Base-by-base conservation (phyloP, 2,797 vertebrate species). In the Sebastes cheni region DNA sequence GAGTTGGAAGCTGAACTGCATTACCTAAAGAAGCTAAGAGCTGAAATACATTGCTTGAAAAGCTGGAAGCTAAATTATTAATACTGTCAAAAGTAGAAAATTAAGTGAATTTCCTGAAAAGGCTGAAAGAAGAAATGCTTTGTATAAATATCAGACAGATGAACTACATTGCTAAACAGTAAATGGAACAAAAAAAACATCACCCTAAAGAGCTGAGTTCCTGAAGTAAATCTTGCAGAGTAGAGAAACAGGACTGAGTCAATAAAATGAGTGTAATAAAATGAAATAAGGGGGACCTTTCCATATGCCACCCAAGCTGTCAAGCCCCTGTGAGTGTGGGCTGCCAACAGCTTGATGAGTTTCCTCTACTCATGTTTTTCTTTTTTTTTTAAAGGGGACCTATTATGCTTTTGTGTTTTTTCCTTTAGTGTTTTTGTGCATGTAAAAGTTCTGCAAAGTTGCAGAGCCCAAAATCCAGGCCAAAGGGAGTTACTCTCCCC, bases 231-330 rank as follows among this genome's bases (percentile, higher is more conserved):
- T 59, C 4, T 18, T 2, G 36, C 36, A 39, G 56, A 16, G 25
- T 20, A 46, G 36, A 22, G 12, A 13, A 72, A 25, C 20, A 34
- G 58, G 10, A 18, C 29, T 4, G n/a, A 52, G 32, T 29, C 60
- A 59, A 11, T 4, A 39, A 39, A 39, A 39, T 39, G 36, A 39
- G 36, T 39, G 12, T 39, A 78, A 29, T 30, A 6, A 23, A n/a
- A 54, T 50, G 11, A 62, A 77, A 62, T 20, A 36, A 61, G 16
- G 23, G 6, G 22, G 22, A 50, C 8, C 5, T 67, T 68, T 61
- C 64, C 54, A 36, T n/a, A 70, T 78, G 46, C 59, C 59, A 83
- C 75, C 75, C 54, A 70, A 50, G 71, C 75, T 80, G 77, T 71
- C 60, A 60, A 23, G 23, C 13, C 30, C 34, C 23, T 58, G 10